Evolutionary conservation across 2,888 invertebrate species (phyloP).

Genomic region (Thalpophila matura): DNA sequence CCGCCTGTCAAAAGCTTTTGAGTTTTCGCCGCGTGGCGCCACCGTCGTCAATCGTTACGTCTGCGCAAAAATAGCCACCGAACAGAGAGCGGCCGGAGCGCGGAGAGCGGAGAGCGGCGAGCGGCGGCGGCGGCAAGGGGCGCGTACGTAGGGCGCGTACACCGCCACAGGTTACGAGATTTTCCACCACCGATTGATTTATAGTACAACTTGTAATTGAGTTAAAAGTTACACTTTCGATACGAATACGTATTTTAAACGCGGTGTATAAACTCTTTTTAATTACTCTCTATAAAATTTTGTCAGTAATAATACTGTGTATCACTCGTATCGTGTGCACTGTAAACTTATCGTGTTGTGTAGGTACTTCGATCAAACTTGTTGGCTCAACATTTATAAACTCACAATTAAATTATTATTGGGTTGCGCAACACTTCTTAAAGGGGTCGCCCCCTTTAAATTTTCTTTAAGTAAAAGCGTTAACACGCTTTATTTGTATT

Average conservation of each 20-base stretch:
- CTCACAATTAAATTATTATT: constrained; percentile 55
- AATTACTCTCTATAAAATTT: neutral
- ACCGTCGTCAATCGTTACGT: constrained; percentile 80
- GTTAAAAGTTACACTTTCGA: constrained; percentile 82
- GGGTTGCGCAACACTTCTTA: constrained; percentile 41
- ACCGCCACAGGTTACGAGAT: constrained; percentile 71
- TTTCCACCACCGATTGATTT: constrained; percentile 83
- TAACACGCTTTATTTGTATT: constrained; percentile 41
- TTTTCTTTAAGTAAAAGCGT: constrained; percentile 40
- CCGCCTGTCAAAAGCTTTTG: constrained; percentile 85
- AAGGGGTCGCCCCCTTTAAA: constrained; percentile 41
- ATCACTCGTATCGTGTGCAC: constrained; percentile 9
- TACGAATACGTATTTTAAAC: constrained; percentile 63
- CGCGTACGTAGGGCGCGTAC: constrained; percentile 60
- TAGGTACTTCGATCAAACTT: constrained; percentile 54
- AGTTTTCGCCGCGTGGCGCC: constrained; percentile 81
- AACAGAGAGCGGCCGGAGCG: constrained; percentile 47
- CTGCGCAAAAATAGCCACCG: constrained; percentile 84
- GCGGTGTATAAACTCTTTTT: constrained; percentile 3
- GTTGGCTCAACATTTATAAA: constrained; percentile 51
- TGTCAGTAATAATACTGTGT: neutral
- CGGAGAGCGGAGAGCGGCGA: constrained; percentile 45
- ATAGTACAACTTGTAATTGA: constrained; percentile 87
- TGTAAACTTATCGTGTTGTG: constrained; percentile 41
- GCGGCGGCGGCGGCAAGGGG: constrained; percentile 58